phyloP scores from a whole-genome alignment of 35 echinoderm and acorn worm species.

The Ophiothrix spiculata region DNA sequence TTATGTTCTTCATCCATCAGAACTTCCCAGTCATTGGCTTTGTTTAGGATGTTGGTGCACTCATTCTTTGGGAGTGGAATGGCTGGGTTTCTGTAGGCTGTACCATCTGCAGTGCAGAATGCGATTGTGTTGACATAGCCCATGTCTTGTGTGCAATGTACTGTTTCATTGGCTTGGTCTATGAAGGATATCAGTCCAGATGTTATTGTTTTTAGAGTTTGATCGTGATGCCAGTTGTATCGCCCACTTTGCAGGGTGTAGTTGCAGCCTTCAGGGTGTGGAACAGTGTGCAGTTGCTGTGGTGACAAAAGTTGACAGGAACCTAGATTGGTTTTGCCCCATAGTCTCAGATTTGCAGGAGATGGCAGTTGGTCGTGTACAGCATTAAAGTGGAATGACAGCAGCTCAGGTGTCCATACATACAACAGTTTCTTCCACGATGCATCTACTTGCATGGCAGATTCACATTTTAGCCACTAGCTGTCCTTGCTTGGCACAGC shows the following conservation, averaged over 20 bases:
- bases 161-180: neutral
- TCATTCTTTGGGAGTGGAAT: neutral
- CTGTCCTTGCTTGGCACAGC: constrained; percentile 14
- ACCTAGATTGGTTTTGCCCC: neutral
- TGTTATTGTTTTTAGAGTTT: constrained; percentile 7
- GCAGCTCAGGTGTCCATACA: constrained; percentile 1
- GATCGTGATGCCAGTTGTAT: constrained; percentile 20
- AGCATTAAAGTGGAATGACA: constrained; percentile 1
- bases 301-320: neutral
- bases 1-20: constrained; percentile 3
- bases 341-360: neutral
- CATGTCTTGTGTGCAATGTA: neutral
- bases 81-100: constrained; percentile 3
- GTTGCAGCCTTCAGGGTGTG: neutral
- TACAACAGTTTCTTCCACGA: constrained; percentile 15
- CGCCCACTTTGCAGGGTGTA: neutral
- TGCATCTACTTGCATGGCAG: constrained; percentile 8
- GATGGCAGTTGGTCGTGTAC: constrained; percentile 18
- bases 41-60: neutral
- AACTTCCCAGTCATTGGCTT: neutral
- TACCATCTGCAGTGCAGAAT: constrained; percentile 24
- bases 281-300: neutral
- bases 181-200: neutral
- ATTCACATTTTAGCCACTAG: constrained; percentile 2
- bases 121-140: neutral